Base-by-base conservation (phyloP, 2,888 invertebrate species). In the Cataglyphis livida region DNA sequence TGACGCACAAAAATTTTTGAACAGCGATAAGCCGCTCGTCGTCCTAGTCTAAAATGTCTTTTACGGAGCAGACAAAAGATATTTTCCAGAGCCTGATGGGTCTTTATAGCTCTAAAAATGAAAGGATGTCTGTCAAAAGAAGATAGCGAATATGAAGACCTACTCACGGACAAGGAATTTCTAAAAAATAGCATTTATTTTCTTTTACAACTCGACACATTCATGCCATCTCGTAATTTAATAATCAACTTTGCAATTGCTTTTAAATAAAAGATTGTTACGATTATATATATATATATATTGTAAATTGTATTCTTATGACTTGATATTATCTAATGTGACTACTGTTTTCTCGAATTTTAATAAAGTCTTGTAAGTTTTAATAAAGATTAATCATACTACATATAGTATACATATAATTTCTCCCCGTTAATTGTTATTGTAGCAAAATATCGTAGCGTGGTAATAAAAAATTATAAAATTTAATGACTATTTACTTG, bases 1-100 rank as follows among this genome's bases (percentile, higher is more conserved):
- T 73, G 65, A 28, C 21, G 62, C 71, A 65, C 65, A 59, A 83
- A 66, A 83, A 84, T 83, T 84, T 66, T 62, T 75, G 35, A 64
- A 74, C 9, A n/a, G 28, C 38, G 89, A 88, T 88, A 87, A 81
- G 66, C 9, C 38, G 32, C 64, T 64, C 38, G n/a, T 66, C 57
- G 25, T 5, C 2, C 28, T 10, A 41, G 21, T 71, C 18, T 76
- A 38, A 38, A 66, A 10, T 21, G 41, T 38, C 38, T 75, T 75
- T 65, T 65, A 75, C 7, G 15, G n/a, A 28, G 15, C n/a, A 28
- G n/a, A 78, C 41, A 68, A 70, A 70, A 32, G 18, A 70, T 15
- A 32, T 78, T 70, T 78, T 59, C 32, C 18, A 6, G 21, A 21
- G 41, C 28, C 3, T 35, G 48, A 21, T 48, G 21, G 18, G 25